Conservation (phyloP, 2,888 invertebrate species). For the Tromatobia lineatoria region DNA sequence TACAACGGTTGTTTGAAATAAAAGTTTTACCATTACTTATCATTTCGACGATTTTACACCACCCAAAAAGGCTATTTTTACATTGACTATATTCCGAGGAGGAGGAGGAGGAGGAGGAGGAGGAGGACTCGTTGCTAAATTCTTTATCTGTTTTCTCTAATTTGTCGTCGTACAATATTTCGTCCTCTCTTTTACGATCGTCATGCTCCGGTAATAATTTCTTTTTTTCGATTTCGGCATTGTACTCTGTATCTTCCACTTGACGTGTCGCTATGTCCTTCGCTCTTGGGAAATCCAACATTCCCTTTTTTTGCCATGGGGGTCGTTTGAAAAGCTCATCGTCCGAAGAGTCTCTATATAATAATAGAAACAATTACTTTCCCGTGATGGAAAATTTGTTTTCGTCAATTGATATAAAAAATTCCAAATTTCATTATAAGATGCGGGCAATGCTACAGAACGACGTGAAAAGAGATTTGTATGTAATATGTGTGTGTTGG, state of each 20-base stretch:
- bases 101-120: slow-evolving; percentile 69
- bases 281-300: slow-evolving; percentile 3
- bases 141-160: slow-evolving; percentile 58
- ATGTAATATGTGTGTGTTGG: too few relatives aligned
- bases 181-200: neutral
- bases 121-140: slow-evolving; percentile 63
- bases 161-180: slow-evolving; percentile 17
- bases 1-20: slow-evolving; percentile 44
- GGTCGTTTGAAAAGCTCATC: slow-evolving; percentile 72
- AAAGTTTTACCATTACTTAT: neutral
- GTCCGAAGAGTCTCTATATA: slow-evolving; percentile 82
- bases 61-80: slow-evolving; percentile 54
- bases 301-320: slow-evolving; percentile 26
- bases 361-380: neutral
- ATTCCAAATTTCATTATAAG: too few relatives aligned
- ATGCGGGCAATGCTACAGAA: too few relatives aligned
- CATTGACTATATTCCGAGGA: slow-evolving; percentile 77
- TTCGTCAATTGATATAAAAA: too few relatives aligned
- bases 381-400: too few relatives aligned
- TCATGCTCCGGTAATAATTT: slow-evolving; percentile 10
- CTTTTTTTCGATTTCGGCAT: neutral
- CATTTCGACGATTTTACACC: neutral
- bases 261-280: slow-evolving; percentile 11
- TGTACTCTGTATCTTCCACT: slow-evolving; percentile 30
- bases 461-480: too few relatives aligned